Conservation (phyloP, 1,140 invertebrate genomes). For the Heliothis virescens region DNA sequence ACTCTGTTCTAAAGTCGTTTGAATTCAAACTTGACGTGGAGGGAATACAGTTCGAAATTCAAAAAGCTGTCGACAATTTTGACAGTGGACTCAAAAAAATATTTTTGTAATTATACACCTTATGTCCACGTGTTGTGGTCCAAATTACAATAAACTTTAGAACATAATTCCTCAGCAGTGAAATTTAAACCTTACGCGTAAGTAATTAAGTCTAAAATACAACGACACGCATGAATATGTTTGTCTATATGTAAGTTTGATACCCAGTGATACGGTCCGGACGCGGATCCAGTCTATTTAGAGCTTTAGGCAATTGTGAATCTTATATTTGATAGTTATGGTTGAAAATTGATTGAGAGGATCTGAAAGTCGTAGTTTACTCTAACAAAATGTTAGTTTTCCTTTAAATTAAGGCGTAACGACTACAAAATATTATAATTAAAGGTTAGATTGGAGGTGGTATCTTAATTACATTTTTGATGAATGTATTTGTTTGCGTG, state of each 20-base stretch:
- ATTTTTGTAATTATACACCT: conserved; percentile 43
- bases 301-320: not conserved
- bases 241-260: not conserved
- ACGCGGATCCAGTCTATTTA: conserved; percentile 4
- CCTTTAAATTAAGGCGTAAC: too few species aligned
- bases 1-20: too few species aligned
- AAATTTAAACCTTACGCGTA: conserved; percentile 5
- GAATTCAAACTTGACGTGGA: too few species aligned
- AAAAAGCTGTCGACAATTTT: too few species aligned
- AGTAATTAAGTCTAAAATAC: conserved; percentile 11
- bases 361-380: conserved; percentile 15
- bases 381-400: not conserved
- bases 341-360: not conserved
- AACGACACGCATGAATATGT: conserved; percentile 18
- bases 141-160: not conserved
- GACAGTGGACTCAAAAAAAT: too few species aligned
- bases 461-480: not conserved
- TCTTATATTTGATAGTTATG: not conserved
- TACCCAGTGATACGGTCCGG: conserved; percentile 1
- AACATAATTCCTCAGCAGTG: not conserved
- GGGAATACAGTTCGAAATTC: too few species aligned
- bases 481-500: not conserved
- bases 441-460: too few species aligned
- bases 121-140: not conserved
- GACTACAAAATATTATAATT: not conserved